These are phyloP conservation scores for Psittacula derbiana DNA, from an alignment of 2,797 vertebrate species.

Conservation along the genomic window DNA sequence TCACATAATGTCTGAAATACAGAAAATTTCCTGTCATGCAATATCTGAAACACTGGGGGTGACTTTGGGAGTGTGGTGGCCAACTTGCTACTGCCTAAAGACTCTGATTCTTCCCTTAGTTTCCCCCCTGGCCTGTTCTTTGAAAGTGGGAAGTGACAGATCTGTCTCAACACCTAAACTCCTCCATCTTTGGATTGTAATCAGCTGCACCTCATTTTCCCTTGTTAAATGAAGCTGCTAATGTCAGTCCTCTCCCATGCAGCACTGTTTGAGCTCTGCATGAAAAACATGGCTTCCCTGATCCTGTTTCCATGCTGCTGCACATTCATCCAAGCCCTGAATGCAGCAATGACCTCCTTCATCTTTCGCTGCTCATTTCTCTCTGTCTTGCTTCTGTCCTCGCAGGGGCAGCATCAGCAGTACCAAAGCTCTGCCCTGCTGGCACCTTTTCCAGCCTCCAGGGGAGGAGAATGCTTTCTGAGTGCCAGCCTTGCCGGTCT, in stretches of 20 bases:
- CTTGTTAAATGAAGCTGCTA: background rate
- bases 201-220: background rate
- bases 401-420: constrained; percentile 81
- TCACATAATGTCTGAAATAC: background rate
- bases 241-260: background rate
- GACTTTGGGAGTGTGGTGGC: background rate
- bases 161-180: background rate
- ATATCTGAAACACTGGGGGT: background rate
- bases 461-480: constrained; percentile 70
- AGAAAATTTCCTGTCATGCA: background rate
- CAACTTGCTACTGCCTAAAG: rapidly evolving
- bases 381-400: background rate
- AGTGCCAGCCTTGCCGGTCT: constrained; percentile 83
- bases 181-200: background rate
- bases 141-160: background rate
- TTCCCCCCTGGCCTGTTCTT: background rate
- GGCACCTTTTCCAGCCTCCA: constrained; percentile 84
- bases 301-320: background rate
- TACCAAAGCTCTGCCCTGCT: constrained; percentile 82
- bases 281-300: background rate
- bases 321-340: background rate
- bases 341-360: background rate
- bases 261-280: background rate
- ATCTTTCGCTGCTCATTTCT: background rate
- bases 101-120: background rate